Percentiles rank a stretch among this genome's conserved stretches.
Evolutionary conservation across 2,888 invertebrate species (phyloP).

Genomic region (Odontocerum albicorne): DNA sequence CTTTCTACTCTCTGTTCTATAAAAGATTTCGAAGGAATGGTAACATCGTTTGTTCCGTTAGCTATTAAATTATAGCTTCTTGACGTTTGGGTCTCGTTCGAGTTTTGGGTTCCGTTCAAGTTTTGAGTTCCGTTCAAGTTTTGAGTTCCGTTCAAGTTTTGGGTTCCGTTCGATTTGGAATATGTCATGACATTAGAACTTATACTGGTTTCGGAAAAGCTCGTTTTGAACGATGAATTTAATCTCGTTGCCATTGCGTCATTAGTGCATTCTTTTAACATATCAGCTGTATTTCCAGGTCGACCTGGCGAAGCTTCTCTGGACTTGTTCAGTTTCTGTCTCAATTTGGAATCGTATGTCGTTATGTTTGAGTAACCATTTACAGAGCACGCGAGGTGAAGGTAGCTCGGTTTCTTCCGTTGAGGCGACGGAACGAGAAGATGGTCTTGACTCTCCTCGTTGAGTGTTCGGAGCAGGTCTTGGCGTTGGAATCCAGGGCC

Average conservation of each 20-base stretch:
- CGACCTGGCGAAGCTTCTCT: constrained; percentile 72
- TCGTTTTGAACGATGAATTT: constrained; percentile 53
- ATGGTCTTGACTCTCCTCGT: constrained; percentile 37
- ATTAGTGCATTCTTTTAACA: constrained; percentile 56
- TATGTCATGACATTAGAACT: constrained; percentile 39
- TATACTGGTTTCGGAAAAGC: constrained; percentile 55
- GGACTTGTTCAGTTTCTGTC: constrained; percentile 73
- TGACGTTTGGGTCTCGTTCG: constrained; percentile 38
- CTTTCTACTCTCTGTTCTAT: constrained; percentile 88
- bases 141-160: not conserved
- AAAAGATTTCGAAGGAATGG: constrained; percentile 72
- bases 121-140: no score
- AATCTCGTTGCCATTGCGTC: constrained; percentile 53
- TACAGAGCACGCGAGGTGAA: constrained; percentile 86
- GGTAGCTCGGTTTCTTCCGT: constrained; percentile 81
- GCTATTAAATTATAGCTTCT: constrained; percentile 46
- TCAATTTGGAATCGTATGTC: constrained; percentile 80
- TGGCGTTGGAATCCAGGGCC: constrained; percentile 43
- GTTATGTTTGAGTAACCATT: constrained; percentile 88
- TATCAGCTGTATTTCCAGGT: constrained; percentile 53
- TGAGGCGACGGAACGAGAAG: constrained; percentile 44
- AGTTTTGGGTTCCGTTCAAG: no score
- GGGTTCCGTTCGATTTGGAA: constrained; percentile 30
- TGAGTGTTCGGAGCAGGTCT: constrained; percentile 40
- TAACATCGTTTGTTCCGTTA: constrained; percentile 41